Evolutionary conservation across 2,888 invertebrate genomes (phyloP), one percentile per base, ranked within the genome.

Genomic region (Beris morrisii): DNA sequence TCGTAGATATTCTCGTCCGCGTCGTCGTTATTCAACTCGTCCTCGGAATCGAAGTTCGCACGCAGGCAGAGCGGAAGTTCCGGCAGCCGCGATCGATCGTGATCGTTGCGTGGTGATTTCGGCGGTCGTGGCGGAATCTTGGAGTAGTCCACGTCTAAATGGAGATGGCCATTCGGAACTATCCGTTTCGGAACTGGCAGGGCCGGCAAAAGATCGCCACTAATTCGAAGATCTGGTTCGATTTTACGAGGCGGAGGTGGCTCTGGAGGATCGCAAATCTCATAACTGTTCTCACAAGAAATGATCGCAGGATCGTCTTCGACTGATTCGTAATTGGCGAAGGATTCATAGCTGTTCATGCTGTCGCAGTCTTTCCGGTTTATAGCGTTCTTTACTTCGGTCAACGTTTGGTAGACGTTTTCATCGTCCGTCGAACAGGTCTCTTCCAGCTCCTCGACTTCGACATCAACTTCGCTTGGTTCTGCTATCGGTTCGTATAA

Each of bases 1-100:
- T 86, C 86, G 71, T 87, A 87, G 69, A 87, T 87, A 72, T 86
- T 86, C 70, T 86, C 86, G 22, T 80, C 82, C 44, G 83, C 75
- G 12, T 74, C 73, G 64, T 73, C 28, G n/a, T 52, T 50, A 5
- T 15, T 50, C n/a, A 50, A 3, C 11, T 61, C 61, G 43, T 61
- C 61, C 38, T 32, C 50, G 32, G 50, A 50, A 15, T 38, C 61
- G 50, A 61, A 61, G 32, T 22, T 61, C 52, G 38, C 52, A 43
- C 50, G 61, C n/a, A 61, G 43, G 22, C 61, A 61, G 5, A 61
- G 43, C 28, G 66, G 67, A 13, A 65, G 59, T 22, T 61, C 55
- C 7, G 67, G 50, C 5, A 56, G 56, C 38, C 65, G 45, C 13
- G 53, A 58, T 38, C 61, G 69, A 52, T 57, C 68, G 28, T 32